Base-by-base conservation (phyloP, 2,888 invertebrate genomes). In the Drosophila maculinotata region DNA sequence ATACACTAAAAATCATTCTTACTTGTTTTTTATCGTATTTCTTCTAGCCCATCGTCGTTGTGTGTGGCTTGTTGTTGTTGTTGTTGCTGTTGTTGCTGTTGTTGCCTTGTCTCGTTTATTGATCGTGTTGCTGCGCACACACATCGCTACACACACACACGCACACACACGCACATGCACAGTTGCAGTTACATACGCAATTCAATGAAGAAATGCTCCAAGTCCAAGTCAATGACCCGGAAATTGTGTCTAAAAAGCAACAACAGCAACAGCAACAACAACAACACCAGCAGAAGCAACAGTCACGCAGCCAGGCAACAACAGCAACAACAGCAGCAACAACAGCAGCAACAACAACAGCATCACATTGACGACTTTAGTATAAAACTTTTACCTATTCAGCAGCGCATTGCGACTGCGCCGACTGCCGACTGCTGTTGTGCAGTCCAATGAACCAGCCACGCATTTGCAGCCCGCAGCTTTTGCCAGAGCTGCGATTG, bases 201-300 rank as follows among this genome's bases (percentile, higher is more conserved):
- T 88, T 89, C 88, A 88, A 90, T 89, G 89, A 83, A 83, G 85
- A 88, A 83, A 88, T 88, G 85, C 89, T 78, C 67, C 82, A 88
- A 85, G 91, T 78, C 66, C 82, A 87, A 87, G 91, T 91, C 91
- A 91, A 90, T 91, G 91, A 91, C 91, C 91, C 91, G 91, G 91
- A 91, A 91, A 91, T 90, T 90, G 90, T 90, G 89, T 90, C 90
- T 88, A 87, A 85, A 85, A 80, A 77, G n/a, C n/a, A 85, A 73
- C 85, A 87, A 79, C 84, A 88, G 76, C 78, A 76, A 73, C 74
- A 79, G 69, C 79, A 76, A 63, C 69, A 60, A 53, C 65, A 71
- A 35, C 42, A 30, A 1, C 30, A 45, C 65, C 47, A 14, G 71
- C 65, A 76, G 65, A 54, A 62, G 77, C 80, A 77, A 71, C 69